Evolutionary conservation across 2,113 vertebrate genomes (phyloP), one percentile per base, ranked within the genome.

Genomic region (Phalacrocorax carbo): DNA sequence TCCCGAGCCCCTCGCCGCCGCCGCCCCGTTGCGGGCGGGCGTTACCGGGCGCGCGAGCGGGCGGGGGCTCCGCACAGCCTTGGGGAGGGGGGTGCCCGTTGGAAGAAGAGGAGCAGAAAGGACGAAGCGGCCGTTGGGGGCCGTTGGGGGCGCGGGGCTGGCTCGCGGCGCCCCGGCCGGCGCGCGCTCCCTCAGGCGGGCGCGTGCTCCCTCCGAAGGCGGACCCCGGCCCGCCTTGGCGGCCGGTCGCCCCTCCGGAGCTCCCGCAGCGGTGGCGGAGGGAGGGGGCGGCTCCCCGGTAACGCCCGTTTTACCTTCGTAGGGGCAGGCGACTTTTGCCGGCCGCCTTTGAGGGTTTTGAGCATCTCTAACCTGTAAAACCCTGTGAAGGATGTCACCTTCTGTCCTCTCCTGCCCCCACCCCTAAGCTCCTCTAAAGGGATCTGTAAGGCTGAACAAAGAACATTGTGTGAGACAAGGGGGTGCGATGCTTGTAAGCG

Each of bases 361-460:
- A 64, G 83, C 78, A 71, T 95, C 93, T 23, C 61, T 20, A 2
- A 70, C 7, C 61, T 40, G 36, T n/a, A 32, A 86, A 90, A 13
- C 40, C 81, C 44, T 42, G 22, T 11, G 13, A 6, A 18, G 91
- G 83, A 48, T 84, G 82, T 65, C 70, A 86, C 32, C 86, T 27
- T 10, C 79, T 77, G 86, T 88, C 66, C 82, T 78, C 42, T 77
- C n/a, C 83, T 81, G 76, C 86, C 66, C 57, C 65, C 68, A 4
- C 55, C 85, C n/a, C 64, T 82, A 26, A 91, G 77, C 91, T 69
- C 16, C 86, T 69, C 69, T 86, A 11, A 96, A 92, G 65, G 84
- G 90, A 92, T 90, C 69, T 78, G 51, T 34, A 13, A 60, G 64
- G 80, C 72, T 69, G 93, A 97, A 96, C 84, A 96, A 97, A 96